phyloP scores from a whole-genome alignment of 2,113 vertebrate genomes.

The Silurus asotus region DNA sequence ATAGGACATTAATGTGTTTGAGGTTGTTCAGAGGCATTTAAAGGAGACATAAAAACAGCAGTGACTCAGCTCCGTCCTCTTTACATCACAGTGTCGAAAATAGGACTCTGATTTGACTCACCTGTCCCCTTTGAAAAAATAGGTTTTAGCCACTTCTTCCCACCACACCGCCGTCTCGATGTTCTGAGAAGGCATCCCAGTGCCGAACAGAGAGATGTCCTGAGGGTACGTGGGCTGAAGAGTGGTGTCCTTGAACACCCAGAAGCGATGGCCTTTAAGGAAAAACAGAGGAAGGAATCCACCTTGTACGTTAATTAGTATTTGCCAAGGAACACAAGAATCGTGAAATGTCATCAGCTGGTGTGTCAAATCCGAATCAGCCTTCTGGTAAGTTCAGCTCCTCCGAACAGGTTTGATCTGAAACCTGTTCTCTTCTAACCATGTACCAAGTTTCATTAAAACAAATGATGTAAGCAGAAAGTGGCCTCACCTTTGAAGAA shows the following conservation, averaged over 20 bases:
- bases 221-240: conserved; percentile 96
- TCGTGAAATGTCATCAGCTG: conserved; percentile 2
- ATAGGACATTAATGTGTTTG: neutral
- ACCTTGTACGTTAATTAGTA: neutral
- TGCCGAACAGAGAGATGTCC: conserved; percentile 92
- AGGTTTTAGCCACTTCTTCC: conserved; percentile 98
- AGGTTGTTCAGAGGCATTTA: neutral
- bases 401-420: neutral
- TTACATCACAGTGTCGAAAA: neutral
- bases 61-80: neutral
- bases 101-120: conserved; percentile 56
- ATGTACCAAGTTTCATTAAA: neutral
- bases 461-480: neutral
- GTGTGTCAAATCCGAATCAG: neutral
- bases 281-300: conserved; percentile 30
- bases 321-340: neutral
- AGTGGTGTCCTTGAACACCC: conserved; percentile 97
- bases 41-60: neutral
- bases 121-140: conserved; percentile 99
- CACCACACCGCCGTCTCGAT: conserved; percentile 99
- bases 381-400: neutral
- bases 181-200: conserved; percentile 90
- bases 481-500: conserved; percentile 94
- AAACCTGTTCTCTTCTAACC: neutral
- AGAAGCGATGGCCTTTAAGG: conserved; percentile 90